These are phyloP conservation scores for Odontothrips loti DNA, from an alignment of 2,888 invertebrate species.

Conservation along the genomic window DNA sequence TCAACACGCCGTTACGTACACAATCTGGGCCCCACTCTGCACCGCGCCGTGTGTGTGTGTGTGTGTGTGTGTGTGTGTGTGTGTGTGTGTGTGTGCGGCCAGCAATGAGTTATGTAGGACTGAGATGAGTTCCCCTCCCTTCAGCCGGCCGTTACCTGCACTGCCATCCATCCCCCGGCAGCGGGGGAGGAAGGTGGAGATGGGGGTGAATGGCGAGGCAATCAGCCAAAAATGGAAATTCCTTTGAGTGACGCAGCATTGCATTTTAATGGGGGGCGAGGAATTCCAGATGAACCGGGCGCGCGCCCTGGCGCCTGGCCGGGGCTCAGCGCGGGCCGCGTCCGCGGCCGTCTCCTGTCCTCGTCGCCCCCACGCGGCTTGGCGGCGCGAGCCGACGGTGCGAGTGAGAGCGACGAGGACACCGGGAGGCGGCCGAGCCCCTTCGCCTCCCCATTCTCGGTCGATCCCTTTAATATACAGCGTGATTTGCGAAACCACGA, in stretches of 20 bases:
- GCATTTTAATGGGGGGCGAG: constrained; percentile 21
- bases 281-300: constrained; percentile 4
- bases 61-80: too few relatives aligned
- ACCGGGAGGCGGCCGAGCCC: neutral
- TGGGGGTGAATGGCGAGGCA: neutral
- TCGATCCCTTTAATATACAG: constrained; percentile 4
- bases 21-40: too few relatives aligned
- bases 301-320: too few relatives aligned
- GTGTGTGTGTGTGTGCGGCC: too few relatives aligned
- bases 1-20: too few relatives aligned
- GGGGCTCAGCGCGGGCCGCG: neutral
- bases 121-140: neutral
- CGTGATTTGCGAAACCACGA: constrained; percentile 6
- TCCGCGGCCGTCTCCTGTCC: neutral
- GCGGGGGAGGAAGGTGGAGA: neutral
- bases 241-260: constrained; percentile 10
- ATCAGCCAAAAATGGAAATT: constrained; percentile 25
- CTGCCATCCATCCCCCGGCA: too few relatives aligned
- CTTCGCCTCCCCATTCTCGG: neutral
- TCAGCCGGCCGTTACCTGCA: neutral
- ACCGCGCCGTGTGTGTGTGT: too few relatives aligned
- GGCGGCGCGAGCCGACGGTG: neutral
- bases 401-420: neutral
- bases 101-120: too few relatives aligned
- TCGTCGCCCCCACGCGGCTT: too few relatives aligned